Percentiles rank a stretch among this genome's conserved stretches.
phyloP scores from a whole-genome alignment of 2,113 vertebrate species.

The Ariopsis seemanni region DNA sequence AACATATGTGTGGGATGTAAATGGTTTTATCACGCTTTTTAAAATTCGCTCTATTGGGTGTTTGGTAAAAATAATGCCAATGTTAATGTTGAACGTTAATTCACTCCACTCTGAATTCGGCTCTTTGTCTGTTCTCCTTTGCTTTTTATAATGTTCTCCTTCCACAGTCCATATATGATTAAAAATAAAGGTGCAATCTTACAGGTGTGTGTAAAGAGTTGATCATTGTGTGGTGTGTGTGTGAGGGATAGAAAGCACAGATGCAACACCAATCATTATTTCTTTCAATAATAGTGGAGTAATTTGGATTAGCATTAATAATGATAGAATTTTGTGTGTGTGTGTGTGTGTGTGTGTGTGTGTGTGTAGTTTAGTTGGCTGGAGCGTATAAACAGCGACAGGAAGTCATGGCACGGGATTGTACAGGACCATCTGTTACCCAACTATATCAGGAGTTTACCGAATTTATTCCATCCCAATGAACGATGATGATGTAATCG shows the following conservation, averaged over 20 bases:
- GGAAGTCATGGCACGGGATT: not conserved
- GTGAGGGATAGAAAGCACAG: not conserved
- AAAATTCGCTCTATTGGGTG: too few species aligned
- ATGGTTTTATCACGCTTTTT: too few species aligned
- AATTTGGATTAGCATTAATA: not conserved
- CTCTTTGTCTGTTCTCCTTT: too few species aligned
- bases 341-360: constrained; percentile 20
- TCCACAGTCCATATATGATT: too few species aligned
- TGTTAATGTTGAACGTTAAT: too few species aligned
- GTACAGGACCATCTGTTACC: constrained; percentile 26
- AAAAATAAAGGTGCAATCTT: too few species aligned
- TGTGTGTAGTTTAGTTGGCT: constrained; percentile 7
- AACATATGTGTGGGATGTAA: too few species aligned
- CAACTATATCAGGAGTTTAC: not conserved
- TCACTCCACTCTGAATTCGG: too few species aligned
- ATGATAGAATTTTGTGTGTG: not conserved
- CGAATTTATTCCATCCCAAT: not conserved
- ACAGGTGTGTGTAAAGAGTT: too few species aligned
- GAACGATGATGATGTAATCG: constrained; percentile 23
- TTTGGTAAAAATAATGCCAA: too few species aligned
- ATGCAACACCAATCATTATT: not conserved
- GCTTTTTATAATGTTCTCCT: too few species aligned
- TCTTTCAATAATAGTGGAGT: not conserved
- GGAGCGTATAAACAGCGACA: not conserved
- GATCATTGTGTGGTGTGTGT: not conserved